Conservation (phyloP, 2,113 vertebrate species). For the Amia ocellicauda region DNA sequence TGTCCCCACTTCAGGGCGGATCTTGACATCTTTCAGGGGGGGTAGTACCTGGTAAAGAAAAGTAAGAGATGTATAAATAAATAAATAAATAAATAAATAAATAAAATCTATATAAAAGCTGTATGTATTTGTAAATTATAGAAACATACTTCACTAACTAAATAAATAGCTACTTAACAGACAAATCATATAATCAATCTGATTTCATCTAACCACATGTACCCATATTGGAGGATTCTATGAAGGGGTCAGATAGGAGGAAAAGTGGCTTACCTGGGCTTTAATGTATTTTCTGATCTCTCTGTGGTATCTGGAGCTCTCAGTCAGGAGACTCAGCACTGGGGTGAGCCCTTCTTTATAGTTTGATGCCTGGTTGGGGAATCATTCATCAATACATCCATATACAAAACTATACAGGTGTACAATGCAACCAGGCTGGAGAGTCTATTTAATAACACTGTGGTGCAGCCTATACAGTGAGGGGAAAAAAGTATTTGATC, state of each 20-base stretch:
- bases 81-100: no score
- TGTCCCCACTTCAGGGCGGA: constrained; percentile 88
- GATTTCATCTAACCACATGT: no score
- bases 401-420: neutral
- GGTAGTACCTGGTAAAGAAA: constrained; percentile 77
- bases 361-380: constrained; percentile 78
- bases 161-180: no score
- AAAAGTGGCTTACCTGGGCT: constrained; percentile 73
- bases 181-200: no score
- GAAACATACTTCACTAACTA: no score
- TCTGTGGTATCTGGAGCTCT: constrained; percentile 84
- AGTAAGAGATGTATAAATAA: no score
- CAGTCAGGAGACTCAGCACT: constrained; percentile 90
- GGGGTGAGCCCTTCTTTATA: constrained; percentile 95
- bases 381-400: neutral
- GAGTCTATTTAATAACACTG: no score
- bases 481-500: no score
- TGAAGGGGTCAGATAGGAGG: neutral
- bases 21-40: constrained; percentile 87
- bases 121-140: no score
- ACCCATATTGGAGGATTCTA: no score
- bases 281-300: constrained; percentile 95
- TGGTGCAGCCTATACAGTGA: no score
- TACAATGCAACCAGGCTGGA: neutral
- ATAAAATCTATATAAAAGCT: no score